Evolutionary conservation across 35 echinoderm and acorn worm genomes (phyloP), one percentile per base, ranked within the genome.

Genomic region (Heliocidaris tuberculata): DNA sequence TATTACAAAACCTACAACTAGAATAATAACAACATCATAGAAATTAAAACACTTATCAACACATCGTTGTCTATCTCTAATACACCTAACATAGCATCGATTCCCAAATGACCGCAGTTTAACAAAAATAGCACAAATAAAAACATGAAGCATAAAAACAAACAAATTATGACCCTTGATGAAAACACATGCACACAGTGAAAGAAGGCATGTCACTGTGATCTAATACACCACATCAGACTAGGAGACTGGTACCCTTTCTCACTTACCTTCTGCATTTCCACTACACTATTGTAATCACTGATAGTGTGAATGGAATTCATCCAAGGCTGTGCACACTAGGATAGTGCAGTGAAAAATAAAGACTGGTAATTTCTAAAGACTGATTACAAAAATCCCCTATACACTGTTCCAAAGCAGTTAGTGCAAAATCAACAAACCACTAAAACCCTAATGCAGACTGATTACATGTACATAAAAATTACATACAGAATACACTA

Each of bases 241-340:
- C 47, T 48, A 89, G 32, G 17, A 93, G 91, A 93, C 49, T 54
- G 91, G 91, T 93, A 56, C 29, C 91, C 17, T 16, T 17, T 93
- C 50, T 93, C 91, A 93, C 91, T 93, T 29, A 93, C 91, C 91
- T 93, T 93, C 91, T 93, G 91, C 91, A 93, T 93, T 59, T 93
- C 91, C 50, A 93, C 91, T 12, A 93, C 91, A 93, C 50, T 93
- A 93, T 54, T 93, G 91, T 93, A 93, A 50, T 93, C 91, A 93
- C 48, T 93, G 91, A 93, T 49, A 93, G 91, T 93, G 91, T 93
- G 91, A n/a, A 93, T 93, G 91, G 91, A 52, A 93, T 30, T 93
- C 91, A 93, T 93, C 91, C 91, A 93, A 24, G 91, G 91, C 48
- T 93, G 91, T 93, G 91, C 91, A 93, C 91, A 93, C 91, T 93